phyloP scores from a whole-genome alignment of 2,888 invertebrate genomes.

The Steinernema carpocapsae region DNA sequence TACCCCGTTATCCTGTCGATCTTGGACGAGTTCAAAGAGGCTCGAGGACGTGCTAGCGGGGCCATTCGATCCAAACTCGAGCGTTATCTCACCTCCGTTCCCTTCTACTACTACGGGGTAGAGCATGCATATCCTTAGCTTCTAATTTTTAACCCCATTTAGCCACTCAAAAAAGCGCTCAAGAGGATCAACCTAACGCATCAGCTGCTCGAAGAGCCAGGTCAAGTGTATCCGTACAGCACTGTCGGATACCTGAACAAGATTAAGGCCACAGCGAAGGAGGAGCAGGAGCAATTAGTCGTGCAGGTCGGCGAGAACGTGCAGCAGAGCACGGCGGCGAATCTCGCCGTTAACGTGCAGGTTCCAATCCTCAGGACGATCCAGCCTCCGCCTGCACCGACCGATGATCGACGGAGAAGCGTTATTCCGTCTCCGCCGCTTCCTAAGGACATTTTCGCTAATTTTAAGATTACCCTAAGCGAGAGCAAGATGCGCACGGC shows the following conservation, averaged over 20 bases:
- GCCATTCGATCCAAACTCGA: constrained; percentile 80
- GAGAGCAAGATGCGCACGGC: constrained; percentile 7
- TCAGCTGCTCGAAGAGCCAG: constrained; percentile 87
- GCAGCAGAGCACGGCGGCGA: constrained; percentile 5
- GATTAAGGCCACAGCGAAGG: constrained; percentile 84
- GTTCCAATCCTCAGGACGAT: background rate
- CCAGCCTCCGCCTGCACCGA: background rate
- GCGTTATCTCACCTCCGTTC: constrained; percentile 92
- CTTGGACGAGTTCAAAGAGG: constrained; percentile 72
- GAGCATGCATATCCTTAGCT: constrained; percentile 59
- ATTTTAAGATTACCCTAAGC: background rate
- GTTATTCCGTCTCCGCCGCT: background rate
- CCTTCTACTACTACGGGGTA: constrained; percentile 87
- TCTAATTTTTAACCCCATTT: constrained; percentile 56
- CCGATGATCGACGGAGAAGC: constrained; percentile 24
- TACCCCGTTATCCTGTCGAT: constrained; percentile 91
- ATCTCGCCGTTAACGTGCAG: background rate
- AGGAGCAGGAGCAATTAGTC: constrained; percentile 69
- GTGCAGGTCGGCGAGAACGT: constrained; percentile 38
- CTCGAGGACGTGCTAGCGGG: background rate
- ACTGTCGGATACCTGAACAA: constrained; percentile 92
- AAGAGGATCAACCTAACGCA: constrained; percentile 88
- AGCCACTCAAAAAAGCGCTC: constrained; percentile 87
- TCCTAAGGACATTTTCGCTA: constrained; percentile 7
- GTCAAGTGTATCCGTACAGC: constrained; percentile 85